Base-by-base conservation (phyloP, 2,797 vertebrate species). In the Meda fulgida region DNA sequence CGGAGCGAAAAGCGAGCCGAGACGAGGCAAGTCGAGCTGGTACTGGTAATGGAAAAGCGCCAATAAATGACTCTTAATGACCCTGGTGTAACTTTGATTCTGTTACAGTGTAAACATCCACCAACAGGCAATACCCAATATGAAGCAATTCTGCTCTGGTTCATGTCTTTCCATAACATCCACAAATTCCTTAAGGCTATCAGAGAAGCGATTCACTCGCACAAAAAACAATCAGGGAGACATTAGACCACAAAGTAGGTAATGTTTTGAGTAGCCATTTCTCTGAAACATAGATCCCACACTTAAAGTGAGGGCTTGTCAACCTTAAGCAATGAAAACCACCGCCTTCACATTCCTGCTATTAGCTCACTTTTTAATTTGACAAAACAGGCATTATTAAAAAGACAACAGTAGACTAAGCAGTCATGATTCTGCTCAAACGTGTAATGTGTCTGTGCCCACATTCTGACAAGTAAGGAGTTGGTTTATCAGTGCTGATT, bases 131-230 rank as follows among this genome's bases (percentile, higher is more conserved):
- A 38, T 46, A 26, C 16, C 16, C 31, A 31, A 60, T 46, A 21
- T 79, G 77, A 79, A 13, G 58, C 40, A 78, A 78, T 46, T 21
- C 63, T 80, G 19, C 13, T 48, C 63, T 67, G 63, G 78, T 51
- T 53, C 18, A 78, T 55, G 63, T 80, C 29, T 51, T 69, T 80
- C n/a, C n/a, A 81, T 29, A 70, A 81, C 66, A 70, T 81, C 21
- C 34, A 23, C 79, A 40, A 40, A 70, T 46, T 51, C 34, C 34
- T 58, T 26, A 18, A 58, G 14, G 23, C 31, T 53, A 38, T 80
- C 46, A 34, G 13, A 51, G 1, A 79, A 26, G 19, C 11, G 16
- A 43, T 55, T 21, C 34, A 38, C 48, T 43, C 34, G 29, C 48
- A 40, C 66, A 34, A 69, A 55, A 26, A 58, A 55, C 46, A 67